Base-by-base conservation (phyloP, 1,140 invertebrate species). In the Danaus plexippus region DNA sequence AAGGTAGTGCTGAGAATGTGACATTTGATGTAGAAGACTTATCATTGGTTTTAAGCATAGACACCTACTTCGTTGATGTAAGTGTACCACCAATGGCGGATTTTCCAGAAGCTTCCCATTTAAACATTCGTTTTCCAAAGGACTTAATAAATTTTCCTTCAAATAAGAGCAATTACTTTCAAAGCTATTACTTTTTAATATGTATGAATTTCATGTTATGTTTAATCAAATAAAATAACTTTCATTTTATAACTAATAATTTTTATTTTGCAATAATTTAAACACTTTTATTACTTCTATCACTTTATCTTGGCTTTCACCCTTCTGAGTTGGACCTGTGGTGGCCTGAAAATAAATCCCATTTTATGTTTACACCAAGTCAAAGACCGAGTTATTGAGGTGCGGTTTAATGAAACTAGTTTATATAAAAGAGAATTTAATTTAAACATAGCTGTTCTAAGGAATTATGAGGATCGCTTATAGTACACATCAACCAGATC, bases 181-280 rank as follows among this genome's bases (percentile, higher is more conserved):
- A 2, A 42, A 42, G 32, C 45, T 60, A 32, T 11, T 62, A 52
- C 55, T 11, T 47, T 51, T 8, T 32, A 32, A 32, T 48, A 50
- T 54, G 59, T 56, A 43, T 57, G 51, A 45, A 56, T 61, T 43
- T 32, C 22, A 32, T 32, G 22, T 32, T 51, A 51, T 46, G 43
- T 42, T 59, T 51, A 54, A 61, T 43, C 45, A 61, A 68, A 68
- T 68, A 65, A 68, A 68, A 65, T 65, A 68, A 54, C 56, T 59
- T 54, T 64, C 22, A 32, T 32, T 15, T 60, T 59, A 60, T 63
- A 65, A 63, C 61, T 69, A 66, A 62, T 67, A 58, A 53, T 67
- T 86, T 82, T 86, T 78, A 75, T 81, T 82, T 83, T 79, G 73
- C 73, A 86, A 83, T 86, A 86, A 86, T 85, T 85, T 85, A 85